Conservation (phyloP, 2,113 vertebrate genomes). For the Apeltes quadracus region DNA sequence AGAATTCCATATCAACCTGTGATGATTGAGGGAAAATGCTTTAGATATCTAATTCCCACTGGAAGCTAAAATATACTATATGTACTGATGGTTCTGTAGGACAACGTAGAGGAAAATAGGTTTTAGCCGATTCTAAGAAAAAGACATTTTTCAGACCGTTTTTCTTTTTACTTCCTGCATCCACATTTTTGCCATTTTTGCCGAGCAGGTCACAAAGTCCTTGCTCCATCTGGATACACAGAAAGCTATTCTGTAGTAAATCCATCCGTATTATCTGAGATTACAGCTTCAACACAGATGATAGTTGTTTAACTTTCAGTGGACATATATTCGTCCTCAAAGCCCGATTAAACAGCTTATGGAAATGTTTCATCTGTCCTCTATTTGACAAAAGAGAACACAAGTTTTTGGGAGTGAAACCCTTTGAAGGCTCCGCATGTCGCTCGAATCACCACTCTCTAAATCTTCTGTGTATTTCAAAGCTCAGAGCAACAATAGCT, state of each 20-base stretch:
- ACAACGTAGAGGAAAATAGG: background rate
- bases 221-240: background rate
- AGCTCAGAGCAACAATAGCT: conserved; percentile 37
- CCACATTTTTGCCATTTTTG: background rate
- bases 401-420: conserved; percentile 20
- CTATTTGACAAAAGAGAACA: conserved; percentile 28
- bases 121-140: background rate
- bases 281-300: background rate
- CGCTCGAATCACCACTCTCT: conserved; percentile 38
- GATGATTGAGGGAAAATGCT: too few species aligned
- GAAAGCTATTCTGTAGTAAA: background rate
- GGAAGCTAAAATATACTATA: background rate
- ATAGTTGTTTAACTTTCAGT: conserved; percentile 18
- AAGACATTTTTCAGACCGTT: conserved; percentile 14
- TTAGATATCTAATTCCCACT: background rate
- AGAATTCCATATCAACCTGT: too few species aligned
- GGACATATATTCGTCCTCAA: background rate
- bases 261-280: conserved; percentile 5
- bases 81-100: background rate
- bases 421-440: conserved; percentile 9
- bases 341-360: conserved; percentile 24
- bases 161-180: background rate
- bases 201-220: background rate
- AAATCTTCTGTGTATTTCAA: conserved; percentile 25
- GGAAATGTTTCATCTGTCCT: conserved; percentile 38